Percentiles rank a stretch among this genome's conserved stretches.
phyloP scores from a whole-genome alignment of 2,113 vertebrate genomes.

The Cyprinodon tularosa region DNA sequence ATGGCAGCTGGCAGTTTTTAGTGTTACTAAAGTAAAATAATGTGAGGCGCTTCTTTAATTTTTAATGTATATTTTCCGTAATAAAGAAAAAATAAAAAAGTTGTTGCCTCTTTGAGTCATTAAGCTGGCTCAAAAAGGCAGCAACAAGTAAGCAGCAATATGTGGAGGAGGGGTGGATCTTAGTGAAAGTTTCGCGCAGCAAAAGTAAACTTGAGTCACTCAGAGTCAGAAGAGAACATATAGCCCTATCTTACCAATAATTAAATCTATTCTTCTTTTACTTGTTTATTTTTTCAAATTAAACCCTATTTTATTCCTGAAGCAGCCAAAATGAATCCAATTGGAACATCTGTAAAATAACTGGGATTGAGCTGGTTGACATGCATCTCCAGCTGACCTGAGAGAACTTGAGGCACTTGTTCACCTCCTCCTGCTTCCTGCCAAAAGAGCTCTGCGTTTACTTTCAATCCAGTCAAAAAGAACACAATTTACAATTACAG shows the following conservation, averaged over 20 bases:
- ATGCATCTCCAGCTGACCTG: conserved; percentile 23
- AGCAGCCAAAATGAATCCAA: neutral
- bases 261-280: neutral
- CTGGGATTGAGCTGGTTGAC: neutral
- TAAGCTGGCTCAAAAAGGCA: too few species aligned
- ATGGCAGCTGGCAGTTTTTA: neutral
- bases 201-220: neutral
- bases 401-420: conserved; percentile 18
- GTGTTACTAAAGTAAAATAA: neutral
- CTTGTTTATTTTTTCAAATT: too few species aligned
- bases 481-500: neutral
- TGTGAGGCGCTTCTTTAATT: neutral
- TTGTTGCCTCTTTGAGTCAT: too few species aligned
- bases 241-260: too few species aligned
- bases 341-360: neutral
- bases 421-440: conserved; percentile 7
- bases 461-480: neutral
- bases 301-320: neutral
- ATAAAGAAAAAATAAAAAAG: neutral
- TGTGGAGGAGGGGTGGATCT: neutral
- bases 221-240: neutral
- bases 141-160: neutral
- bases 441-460: neutral
- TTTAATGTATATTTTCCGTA: neutral
- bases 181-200: neutral